Evolutionary conservation across 1,140 invertebrate genomes (phyloP), one percentile per base, ranked within the genome.

Genomic region (Lepidostoma basale): DNA sequence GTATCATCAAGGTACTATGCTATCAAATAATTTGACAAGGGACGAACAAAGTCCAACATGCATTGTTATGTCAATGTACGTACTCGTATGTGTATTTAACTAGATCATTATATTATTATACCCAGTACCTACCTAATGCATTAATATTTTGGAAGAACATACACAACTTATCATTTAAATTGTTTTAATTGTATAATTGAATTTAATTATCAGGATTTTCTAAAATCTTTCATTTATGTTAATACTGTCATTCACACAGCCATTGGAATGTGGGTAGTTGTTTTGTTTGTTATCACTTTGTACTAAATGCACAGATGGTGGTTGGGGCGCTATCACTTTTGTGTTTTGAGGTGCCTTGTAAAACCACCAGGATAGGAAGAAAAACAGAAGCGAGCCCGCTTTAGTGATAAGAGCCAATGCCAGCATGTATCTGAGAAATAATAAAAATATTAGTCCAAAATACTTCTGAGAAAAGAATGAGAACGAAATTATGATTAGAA

Each of bases 281-380:
- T 73, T 66, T 40, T 72, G 56, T 67, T 73, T 73, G 14, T 67
- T 54, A 22, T 73, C 67, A 33, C 33, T 68, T 33, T 63, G 58
- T 4, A 69, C 64, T 45, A 69, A 62, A 62, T 68, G 64, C 44
- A 23, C 78, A 64, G 2, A 78, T 73, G 3, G 82, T 78, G 0
- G 73, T 69, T 8, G 79, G 70, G 22, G 77, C 75, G 74, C 77
- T 76, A 69, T 74, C 69, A 73, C 79, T 62, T 80, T 80, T 12
- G 52, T 67, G 30, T 77, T 75, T 47, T 79, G 69, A 58, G 87
- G 88, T 3, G 88, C 87, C 23, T 85, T 81, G 75, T 90, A 90
- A 74, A 85, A 87, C 84, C 87, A 87, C 88, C 89, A 90, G 10
- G 88, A 88, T 1, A 88, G 77, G 75, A 88, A 85, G 76, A 90